phyloP scores from a whole-genome alignment of 2,888 invertebrate genomes.

The Caenorhabditis sp. region DNA sequence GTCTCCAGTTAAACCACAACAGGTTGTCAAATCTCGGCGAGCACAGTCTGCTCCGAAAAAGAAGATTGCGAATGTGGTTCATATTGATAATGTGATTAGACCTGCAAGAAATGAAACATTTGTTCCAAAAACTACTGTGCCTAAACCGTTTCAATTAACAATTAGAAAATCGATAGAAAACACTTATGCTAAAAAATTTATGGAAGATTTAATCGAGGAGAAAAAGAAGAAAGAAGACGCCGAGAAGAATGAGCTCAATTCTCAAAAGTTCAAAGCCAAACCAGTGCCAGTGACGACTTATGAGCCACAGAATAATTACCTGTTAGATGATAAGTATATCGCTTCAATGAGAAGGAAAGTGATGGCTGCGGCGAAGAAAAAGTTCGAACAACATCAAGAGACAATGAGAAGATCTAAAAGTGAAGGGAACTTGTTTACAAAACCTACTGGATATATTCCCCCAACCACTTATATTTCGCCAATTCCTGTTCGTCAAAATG shows the following conservation, averaged over 20 bases:
- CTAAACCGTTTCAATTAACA: conserved; percentile 28
- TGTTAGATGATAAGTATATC: conserved; percentile 37
- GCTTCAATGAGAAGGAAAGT: conserved; percentile 40
- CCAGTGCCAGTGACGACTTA: conserved; percentile 48
- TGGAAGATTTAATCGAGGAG: conserved; percentile 20
- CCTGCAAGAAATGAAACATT: not conserved
- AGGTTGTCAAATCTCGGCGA: too few species aligned
- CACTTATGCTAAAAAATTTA: conserved; percentile 38
- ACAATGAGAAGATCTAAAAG: conserved; percentile 32
- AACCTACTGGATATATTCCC: conserved; percentile 35
- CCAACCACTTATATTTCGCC: conserved; percentile 41
- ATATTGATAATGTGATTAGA: not conserved
- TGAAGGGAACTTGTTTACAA: conserved; percentile 24
- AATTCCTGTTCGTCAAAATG: conserved; percentile 28
- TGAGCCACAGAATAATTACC: conserved; percentile 35
- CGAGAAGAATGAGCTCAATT: conserved; percentile 4
- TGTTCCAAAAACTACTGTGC: conserved; percentile 17
- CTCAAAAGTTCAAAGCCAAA: conserved; percentile 38
- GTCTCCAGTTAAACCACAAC: too few species aligned
- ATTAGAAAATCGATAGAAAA: conserved; percentile 27
- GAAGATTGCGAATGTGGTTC: not conserved
- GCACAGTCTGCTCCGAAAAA: not conserved
- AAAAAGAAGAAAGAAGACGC: conserved; percentile 19
- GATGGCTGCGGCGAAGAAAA: conserved; percentile 17
- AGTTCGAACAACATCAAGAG: conserved; percentile 31